A percentile compares a stretch with the other conserved stretches of the same genome.
These are phyloP conservation scores for Saccopteryx leptura DNA, from an alignment of 2,113 vertebrate genomes.

Conservation along the genomic window DNA sequence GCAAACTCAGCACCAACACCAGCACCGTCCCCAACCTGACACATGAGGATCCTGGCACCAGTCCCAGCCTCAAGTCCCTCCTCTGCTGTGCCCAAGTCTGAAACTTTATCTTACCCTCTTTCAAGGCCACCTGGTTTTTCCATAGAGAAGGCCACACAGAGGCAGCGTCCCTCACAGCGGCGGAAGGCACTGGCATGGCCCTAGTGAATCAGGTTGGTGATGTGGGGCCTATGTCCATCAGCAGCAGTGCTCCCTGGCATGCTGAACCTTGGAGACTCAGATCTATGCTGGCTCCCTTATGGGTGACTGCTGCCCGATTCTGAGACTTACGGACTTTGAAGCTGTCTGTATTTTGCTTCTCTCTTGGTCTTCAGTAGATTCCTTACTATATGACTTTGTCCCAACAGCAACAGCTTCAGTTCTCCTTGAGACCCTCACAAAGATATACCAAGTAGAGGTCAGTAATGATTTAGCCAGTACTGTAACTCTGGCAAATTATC, in stretches of 20 bases:
- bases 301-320: background rate
- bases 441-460: background rate
- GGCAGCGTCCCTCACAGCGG: background rate
- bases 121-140: background rate
- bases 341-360: background rate
- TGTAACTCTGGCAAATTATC: background rate
- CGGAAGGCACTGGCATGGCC: background rate
- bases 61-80: background rate
- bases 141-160: background rate
- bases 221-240: background rate
- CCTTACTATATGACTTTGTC: background rate
- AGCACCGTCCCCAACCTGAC: background rate
- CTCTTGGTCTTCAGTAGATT: background rate
- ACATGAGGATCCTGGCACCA: background rate
- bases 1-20: constrained; percentile 36
- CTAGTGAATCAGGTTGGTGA: background rate
- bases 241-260: background rate
- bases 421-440: constrained; percentile 6
- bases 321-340: background rate
- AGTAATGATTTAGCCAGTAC: background rate
- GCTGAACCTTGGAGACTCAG: background rate
- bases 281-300: background rate
- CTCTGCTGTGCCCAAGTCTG: background rate
- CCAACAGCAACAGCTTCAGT: background rate
- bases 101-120: background rate